These are phyloP conservation scores for Eciton burchellii DNA, from an alignment of 1,140 invertebrate genomes.

Conservation along the genomic window DNA sequence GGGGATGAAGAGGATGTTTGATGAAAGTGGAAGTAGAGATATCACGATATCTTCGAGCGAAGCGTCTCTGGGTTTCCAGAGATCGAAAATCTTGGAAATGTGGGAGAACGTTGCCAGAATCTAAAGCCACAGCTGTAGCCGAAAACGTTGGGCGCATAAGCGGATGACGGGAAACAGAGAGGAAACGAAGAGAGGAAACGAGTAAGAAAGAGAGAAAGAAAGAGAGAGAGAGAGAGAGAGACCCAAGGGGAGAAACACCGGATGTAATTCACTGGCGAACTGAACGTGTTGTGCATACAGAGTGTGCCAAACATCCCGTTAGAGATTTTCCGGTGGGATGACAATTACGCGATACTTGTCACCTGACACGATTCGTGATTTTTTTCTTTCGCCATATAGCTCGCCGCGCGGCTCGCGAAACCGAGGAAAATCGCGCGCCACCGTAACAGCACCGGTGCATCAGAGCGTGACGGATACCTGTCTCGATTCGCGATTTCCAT, in stretches of 20 bases:
- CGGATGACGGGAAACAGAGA: not conserved
- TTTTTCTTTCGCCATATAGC: not conserved
- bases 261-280: slow-evolving; percentile 54
- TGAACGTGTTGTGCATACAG: slow-evolving; percentile 24
- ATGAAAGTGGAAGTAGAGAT: not conserved
- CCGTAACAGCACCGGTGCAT: not conserved
- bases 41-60: not conserved
- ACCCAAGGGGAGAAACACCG: slow-evolving; percentile 28
- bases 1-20: not conserved
- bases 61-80: not conserved
- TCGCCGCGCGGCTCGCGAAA: not conserved
- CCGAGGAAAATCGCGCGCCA: slow-evolving; percentile 13
- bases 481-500: slow-evolving; percentile 24
- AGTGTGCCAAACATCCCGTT: not conserved
- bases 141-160: slow-evolving; percentile 7
- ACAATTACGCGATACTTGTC: not conserved
- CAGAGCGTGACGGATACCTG: slow-evolving; percentile 18
- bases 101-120: not conserved
- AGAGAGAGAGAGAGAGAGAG: not conserved
- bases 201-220: not conserved
- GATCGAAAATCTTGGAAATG: not conserved
- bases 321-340: not conserved
- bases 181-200: slow-evolving; percentile 29
- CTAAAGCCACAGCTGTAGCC: not conserved
- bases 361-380: not conserved